Base-by-base conservation (phyloP, 2,797 vertebrate genomes). In the Sparidentex hasta region DNA sequence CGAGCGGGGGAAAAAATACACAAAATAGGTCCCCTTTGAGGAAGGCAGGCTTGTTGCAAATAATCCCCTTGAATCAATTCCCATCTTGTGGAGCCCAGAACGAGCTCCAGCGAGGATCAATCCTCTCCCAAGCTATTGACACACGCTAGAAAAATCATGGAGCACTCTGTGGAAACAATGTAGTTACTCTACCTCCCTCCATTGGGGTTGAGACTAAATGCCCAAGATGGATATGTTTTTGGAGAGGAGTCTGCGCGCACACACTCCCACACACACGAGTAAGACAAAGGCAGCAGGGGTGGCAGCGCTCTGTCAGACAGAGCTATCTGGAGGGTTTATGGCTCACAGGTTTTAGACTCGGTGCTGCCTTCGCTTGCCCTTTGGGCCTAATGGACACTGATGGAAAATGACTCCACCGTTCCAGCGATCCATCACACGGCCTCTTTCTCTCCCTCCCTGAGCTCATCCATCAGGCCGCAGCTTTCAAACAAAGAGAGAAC, bases 371-470 rank as follows among this genome's bases (percentile, higher is more conserved):
- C 78, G 62, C 71, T 58, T 85, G 79, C 84, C 82, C 85, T 88
- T 87, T 90, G 79, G 82, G 82, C 74, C 82, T 87, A 90, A 90
- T 92, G 84, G 89, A 90, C 84, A 79, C 83, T 92, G 90, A 91
- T 91, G 85, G 90, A 87, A 92, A 90, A 90, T 87, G 87, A 92
- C 87, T 90, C 87, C 76, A 76, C 55, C 68, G 88, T 78, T 90
- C 82, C 88, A 86, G 65, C 55, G 74, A 86, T 92, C 88, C 88
- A 84, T 90, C 91, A 88, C 74, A 76, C 76, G 21, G 70, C 70
- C 71, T 41, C 65, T n/a, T 50, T 21, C 51, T 51, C 72, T 23
- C 63, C 25, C 51, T 47, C 68, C 27, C 23, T 14, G 64, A 48
- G 55, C 63, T 51, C 73, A 87, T 90, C 80, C 86, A 87, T 90